A percentile compares a stretch with the other conserved stretches of the same genome.
Evolutionary conservation across 1,140 invertebrate species (phyloP).

Genomic region (Cyclina sinensis): DNA sequence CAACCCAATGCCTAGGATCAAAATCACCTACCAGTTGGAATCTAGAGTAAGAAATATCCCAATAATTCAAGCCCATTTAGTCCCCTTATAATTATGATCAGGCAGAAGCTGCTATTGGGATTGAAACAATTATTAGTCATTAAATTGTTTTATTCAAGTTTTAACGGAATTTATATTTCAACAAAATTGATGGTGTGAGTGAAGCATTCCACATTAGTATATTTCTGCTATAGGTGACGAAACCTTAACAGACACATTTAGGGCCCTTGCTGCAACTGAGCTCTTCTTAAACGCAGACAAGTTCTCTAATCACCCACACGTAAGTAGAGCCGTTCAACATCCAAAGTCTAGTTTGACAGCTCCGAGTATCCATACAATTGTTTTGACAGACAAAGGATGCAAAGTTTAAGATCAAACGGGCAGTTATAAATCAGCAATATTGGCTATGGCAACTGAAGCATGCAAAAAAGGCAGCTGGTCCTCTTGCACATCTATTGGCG

Average conservation of each 20-base stretch:
- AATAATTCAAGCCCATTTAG: too few species aligned
- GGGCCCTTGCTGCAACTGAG: not conserved
- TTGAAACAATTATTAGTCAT: too few species aligned
- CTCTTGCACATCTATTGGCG: not conserved
- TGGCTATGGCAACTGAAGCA: not conserved
- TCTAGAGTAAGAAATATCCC: too few species aligned
- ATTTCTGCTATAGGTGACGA: not conserved
- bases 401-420: not conserved
- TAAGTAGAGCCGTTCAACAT: not conserved
- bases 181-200: too few species aligned
- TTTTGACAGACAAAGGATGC: not conserved
- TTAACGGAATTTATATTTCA: too few species aligned
- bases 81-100: too few species aligned
- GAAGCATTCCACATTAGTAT: not conserved
- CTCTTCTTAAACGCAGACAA: not conserved
- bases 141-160: too few species aligned
- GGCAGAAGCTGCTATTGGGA: too few species aligned
- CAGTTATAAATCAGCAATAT: not conserved
- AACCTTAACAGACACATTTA: not conserved
- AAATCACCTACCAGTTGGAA: too few species aligned
- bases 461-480: not conserved
- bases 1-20: too few species aligned
- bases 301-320: not conserved
- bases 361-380: not conserved
- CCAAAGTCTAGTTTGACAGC: not conserved